phyloP scores from a whole-genome alignment of 1,140 invertebrate genomes.

The Diorhabda sublineata region DNA sequence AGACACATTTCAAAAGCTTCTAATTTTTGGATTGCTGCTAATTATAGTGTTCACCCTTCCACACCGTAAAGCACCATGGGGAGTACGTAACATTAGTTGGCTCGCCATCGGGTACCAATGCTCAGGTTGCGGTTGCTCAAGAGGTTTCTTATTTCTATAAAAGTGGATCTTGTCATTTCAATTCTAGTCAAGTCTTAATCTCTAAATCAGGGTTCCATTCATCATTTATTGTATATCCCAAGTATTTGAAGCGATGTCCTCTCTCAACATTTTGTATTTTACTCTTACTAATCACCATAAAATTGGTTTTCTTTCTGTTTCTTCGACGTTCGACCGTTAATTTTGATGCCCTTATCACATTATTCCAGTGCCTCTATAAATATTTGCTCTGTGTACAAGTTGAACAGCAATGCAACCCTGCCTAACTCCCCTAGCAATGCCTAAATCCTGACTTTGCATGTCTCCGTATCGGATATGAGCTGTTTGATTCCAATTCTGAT shows the following conservation, averaged over 20 bases:
- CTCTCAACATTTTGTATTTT: slow-evolving; percentile 8
- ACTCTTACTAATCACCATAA: slow-evolving; percentile 4
- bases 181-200: background rate
- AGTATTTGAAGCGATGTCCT: background rate
- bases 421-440: background rate
- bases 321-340: background rate
- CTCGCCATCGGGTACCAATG: background rate
- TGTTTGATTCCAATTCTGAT: background rate
- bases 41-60: too few relatives aligned
- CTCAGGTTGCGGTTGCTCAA: background rate
- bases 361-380: background rate
- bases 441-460: background rate
- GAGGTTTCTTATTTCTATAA: background rate
- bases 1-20: too few relatives aligned
- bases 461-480: background rate
- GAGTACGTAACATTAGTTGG: too few relatives aligned
- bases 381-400: background rate
- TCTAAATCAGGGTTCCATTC: background rate
- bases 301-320: background rate
- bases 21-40: too few relatives aligned
- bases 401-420: background rate
- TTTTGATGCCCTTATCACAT: background rate
- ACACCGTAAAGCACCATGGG: too few relatives aligned
- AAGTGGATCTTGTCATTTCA: background rate
- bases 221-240: background rate